A percentile compares a stretch with the other conserved stretches of the same genome.
Conservation (phyloP, 2,797 vertebrate genomes). For the Balearica regulorum region DNA sequence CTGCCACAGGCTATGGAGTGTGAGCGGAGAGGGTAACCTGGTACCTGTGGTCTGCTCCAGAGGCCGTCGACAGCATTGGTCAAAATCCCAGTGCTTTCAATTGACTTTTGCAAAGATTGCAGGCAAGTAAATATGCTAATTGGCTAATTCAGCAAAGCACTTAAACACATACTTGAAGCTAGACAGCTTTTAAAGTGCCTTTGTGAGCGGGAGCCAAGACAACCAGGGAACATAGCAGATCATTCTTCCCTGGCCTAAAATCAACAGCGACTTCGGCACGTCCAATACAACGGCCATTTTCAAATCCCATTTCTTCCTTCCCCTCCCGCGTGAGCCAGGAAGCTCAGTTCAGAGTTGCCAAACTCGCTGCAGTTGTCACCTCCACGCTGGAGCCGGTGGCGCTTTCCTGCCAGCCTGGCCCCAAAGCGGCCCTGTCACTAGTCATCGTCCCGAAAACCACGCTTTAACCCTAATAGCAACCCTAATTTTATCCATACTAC, state of each 20-base stretch:
- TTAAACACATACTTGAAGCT: constrained; percentile 33
- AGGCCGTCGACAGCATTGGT: not conserved
- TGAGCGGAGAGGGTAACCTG: not conserved
- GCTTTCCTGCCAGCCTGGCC: not conserved
- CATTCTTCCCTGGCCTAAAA: not conserved
- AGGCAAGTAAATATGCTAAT: not conserved
- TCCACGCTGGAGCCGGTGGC: not conserved
- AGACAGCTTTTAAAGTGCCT: constrained; percentile 21
- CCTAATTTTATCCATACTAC: not conserved
- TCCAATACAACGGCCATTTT: not conserved
- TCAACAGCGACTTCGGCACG: rapidly evolving
- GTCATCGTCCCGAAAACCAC: rapidly evolving
- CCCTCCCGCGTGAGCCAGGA: rapidly evolving
- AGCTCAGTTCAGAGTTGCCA: not conserved
- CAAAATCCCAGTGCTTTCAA: not conserved
- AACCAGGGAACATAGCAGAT: not conserved
- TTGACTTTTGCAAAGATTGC: not conserved
- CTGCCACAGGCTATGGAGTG: not conserved
- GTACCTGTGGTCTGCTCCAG: not conserved
- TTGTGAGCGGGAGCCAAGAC: constrained; percentile 10
- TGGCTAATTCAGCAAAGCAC: not conserved
- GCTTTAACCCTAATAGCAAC: not conserved
- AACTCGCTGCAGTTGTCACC: not conserved
- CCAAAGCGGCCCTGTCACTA: not conserved
- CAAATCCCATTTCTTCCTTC: not conserved